Evolutionary conservation across 2,888 invertebrate genomes (phyloP).

Genomic region (Alsophila aescularia): DNA sequence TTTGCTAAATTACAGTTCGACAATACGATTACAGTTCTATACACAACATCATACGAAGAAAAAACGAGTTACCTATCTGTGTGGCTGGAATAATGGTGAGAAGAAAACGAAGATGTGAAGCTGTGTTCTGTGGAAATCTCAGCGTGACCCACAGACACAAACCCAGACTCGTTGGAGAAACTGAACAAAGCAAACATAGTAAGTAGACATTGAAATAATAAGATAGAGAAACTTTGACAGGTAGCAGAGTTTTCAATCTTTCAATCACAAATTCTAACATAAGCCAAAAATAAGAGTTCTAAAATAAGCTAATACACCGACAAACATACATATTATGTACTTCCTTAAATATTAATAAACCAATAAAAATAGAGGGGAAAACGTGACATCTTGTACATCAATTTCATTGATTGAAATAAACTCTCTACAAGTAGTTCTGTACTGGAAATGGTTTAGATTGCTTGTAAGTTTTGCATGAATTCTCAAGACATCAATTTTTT

Average conservation of each 20-base stretch:
- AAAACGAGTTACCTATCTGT: slow-evolving; percentile 67
- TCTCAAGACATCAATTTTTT: no score
- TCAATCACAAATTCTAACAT: not conserved
- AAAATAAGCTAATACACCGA: not conserved
- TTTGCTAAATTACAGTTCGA: not conserved
- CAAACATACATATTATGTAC: no score
- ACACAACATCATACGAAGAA: slow-evolving; percentile 29
- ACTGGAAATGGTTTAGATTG: no score
- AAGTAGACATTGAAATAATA: slow-evolving; percentile 26
- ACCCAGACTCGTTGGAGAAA: slow-evolving; percentile 82
- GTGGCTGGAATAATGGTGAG: slow-evolving; percentile 78
- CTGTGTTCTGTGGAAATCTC: slow-evolving; percentile 77
- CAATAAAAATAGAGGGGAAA: no score
- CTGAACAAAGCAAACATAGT: slow-evolving; percentile 49
- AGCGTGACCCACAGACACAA: slow-evolving; percentile 79
- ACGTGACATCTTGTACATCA: no score
- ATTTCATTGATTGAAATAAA: no score
- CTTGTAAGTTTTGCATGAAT: no score
- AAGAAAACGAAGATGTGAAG: slow-evolving; percentile 74
- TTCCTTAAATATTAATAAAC: no score
- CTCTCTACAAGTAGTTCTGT: no score
- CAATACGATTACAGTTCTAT: slow-evolving; percentile 13
- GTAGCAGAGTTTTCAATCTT: slow-evolving; percentile 6
- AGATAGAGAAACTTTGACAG: slow-evolving; percentile 11
- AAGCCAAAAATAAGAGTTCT: not conserved